phyloP scores from a whole-genome alignment of 2,113 vertebrate species.

The Aepyceros melampus region DNA sequence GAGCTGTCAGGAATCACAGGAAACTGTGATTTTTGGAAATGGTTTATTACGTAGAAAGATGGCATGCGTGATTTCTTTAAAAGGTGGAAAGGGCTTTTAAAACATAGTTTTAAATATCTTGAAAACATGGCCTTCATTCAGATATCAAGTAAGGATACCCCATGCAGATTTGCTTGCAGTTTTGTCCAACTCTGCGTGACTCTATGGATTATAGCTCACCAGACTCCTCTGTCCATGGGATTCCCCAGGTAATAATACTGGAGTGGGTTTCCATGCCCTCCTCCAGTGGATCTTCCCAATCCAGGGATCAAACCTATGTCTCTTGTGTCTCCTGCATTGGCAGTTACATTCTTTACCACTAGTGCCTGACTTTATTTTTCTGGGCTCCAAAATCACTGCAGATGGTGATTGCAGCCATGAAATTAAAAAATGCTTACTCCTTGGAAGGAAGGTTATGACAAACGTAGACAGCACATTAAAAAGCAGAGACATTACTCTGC shows the following conservation, averaged over 20 bases:
- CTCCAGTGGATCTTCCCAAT: neutral
- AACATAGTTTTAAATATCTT: neutral
- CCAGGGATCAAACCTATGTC: neutral
- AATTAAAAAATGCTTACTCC: too few relatives aligned
- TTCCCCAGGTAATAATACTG: neutral
- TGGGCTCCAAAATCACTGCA: too few relatives aligned
- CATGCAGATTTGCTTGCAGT: neutral
- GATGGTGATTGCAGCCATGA: too few relatives aligned
- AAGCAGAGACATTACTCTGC: too few relatives aligned
- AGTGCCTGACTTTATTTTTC: too few relatives aligned
- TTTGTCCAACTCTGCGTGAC: neutral
- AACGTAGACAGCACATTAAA: too few relatives aligned
- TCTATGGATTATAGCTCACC: neutral
- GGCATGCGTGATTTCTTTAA: neutral
- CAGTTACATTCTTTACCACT: neutral
- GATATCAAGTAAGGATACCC: neutral
- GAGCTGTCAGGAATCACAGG: neutral
- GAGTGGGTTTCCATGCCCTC: neutral
- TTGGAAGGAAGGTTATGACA: too few relatives aligned
- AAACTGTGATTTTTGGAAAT: neutral
- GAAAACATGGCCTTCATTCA: neutral
- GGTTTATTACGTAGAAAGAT: neutral
- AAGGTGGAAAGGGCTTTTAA: neutral
- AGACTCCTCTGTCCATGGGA: neutral
- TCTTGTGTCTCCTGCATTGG: neutral